Conservation (phyloP, 2,888 invertebrate genomes). For the Philereme vetulata region DNA sequence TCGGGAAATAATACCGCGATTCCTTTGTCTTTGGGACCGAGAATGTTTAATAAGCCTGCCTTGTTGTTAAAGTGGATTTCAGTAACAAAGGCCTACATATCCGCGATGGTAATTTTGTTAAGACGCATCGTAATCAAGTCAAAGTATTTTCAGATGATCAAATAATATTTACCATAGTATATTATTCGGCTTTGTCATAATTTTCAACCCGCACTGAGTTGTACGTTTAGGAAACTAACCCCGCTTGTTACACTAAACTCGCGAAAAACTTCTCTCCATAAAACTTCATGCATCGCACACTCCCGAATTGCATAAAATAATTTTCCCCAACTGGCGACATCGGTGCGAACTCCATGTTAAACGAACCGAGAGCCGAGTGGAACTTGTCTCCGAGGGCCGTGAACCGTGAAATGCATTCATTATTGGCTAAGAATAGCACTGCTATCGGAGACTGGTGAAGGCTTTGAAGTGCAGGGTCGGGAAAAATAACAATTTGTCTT, state of each 20-base stretch:
- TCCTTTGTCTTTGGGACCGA: slow-evolving; percentile 33
- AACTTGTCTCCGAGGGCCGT: slow-evolving; percentile 22
- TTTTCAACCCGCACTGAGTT: too few species aligned
- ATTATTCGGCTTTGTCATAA: too few species aligned
- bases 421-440: slow-evolving; percentile 33
- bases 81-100: slow-evolving; percentile 27
- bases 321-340: slow-evolving; percentile 37
- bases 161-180: too few species aligned
- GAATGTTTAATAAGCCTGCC: slow-evolving; percentile 31
- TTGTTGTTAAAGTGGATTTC: slow-evolving; percentile 30
- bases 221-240: neutral
- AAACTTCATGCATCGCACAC: slow-evolving; percentile 32
- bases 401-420: slow-evolving; percentile 34
- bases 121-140: neutral
- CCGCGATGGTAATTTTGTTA: slow-evolving; percentile 14
- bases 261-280: slow-evolving; percentile 26
- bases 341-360: slow-evolving; percentile 46
- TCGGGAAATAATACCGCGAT: slow-evolving; percentile 36
- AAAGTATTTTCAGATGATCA: too few species aligned
- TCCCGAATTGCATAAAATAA: slow-evolving; percentile 37
- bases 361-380: slow-evolving; percentile 47
- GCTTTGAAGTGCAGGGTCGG: slow-evolving; percentile 21
- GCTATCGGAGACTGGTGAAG: slow-evolving; percentile 19
- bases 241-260: slow-evolving; percentile 18
- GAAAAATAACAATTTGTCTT: neutral